Percentiles rank a stretch among this genome's conserved stretches.
phyloP scores from a whole-genome alignment of 1,140 invertebrate species.

The Diprion similis region DNA sequence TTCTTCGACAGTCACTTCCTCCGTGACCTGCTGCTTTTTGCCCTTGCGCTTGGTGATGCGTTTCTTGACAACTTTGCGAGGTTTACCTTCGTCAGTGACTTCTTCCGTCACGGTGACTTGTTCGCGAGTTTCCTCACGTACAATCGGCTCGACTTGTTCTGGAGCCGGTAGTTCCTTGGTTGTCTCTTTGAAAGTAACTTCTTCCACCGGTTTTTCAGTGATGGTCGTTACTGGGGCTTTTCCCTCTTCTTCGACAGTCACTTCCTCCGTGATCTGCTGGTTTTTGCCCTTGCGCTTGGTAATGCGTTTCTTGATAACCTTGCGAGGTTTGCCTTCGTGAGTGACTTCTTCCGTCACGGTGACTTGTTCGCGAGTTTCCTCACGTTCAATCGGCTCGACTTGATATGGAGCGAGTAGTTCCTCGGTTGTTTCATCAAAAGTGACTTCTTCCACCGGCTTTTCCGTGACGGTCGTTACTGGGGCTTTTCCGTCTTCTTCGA shows the following conservation, averaged over 20 bases:
- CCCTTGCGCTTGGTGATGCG: conserved; percentile 47
- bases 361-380: conserved; percentile 48
- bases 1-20: conserved; percentile 54
- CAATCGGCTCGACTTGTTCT: no score
- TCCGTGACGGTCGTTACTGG: no score
- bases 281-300: conserved; percentile 46
- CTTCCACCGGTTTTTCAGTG: no score
- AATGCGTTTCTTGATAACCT: conserved; percentile 46
- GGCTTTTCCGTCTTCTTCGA: no score
- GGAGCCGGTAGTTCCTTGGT: no score
- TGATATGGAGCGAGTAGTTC: conserved; percentile 12
- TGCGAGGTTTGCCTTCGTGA: conserved; percentile 45
- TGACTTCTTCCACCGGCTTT: conserved; percentile 19
- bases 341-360: conserved; percentile 52
- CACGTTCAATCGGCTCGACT: conserved; percentile 20
- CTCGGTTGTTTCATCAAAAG: conserved; percentile 8
- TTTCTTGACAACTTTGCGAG: no score
- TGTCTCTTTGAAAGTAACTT: no score
- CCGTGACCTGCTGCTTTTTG: conserved; percentile 48
- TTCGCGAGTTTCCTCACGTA: no score
- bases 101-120: no score
- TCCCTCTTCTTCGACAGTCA: conserved; percentile 54
- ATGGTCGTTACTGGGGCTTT: conserved; percentile 38
- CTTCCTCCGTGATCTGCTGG: conserved; percentile 51
- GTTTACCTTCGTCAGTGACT: no score